Evolutionary conservation across 2,797 vertebrate species (phyloP).

Genomic region (Gallinago stenura): DNA sequence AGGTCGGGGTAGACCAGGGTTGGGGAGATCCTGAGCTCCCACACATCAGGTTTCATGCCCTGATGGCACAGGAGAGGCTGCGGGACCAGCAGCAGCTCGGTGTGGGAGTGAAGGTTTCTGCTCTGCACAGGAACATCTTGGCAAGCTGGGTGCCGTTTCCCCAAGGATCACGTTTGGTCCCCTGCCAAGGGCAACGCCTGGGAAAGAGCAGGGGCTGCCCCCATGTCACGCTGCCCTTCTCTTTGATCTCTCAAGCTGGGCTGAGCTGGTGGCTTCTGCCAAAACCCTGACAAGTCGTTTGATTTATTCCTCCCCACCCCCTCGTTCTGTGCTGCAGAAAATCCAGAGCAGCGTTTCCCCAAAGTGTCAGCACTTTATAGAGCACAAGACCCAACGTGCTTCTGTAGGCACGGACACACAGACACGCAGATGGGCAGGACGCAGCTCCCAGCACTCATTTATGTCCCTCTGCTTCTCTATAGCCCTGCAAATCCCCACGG

Average conservation of each 20-base stretch:
- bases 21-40: neutral
- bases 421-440: neutral
- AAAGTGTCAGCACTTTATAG: neutral
- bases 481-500: neutral
- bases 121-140: neutral
- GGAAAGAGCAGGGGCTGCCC: neutral
- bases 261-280: neutral
- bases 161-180: neutral
- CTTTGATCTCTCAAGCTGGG: neutral
- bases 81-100: neutral
- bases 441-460: neutral
- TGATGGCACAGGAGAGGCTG: neutral
- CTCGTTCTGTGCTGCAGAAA: neutral
- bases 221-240: neutral
- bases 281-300: neutral
- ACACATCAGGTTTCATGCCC: neutral
- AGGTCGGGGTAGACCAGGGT: neutral
- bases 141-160: neutral
- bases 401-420: neutral
- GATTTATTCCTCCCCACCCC: neutral
- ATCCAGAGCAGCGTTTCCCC: neutral
- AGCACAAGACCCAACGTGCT: neutral
- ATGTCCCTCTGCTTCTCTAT: neutral
- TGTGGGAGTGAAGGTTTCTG: neutral
- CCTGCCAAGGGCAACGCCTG: neutral